Conservation (phyloP, 1,140 invertebrate genomes). For the Pseudomyrmex concolor region DNA sequence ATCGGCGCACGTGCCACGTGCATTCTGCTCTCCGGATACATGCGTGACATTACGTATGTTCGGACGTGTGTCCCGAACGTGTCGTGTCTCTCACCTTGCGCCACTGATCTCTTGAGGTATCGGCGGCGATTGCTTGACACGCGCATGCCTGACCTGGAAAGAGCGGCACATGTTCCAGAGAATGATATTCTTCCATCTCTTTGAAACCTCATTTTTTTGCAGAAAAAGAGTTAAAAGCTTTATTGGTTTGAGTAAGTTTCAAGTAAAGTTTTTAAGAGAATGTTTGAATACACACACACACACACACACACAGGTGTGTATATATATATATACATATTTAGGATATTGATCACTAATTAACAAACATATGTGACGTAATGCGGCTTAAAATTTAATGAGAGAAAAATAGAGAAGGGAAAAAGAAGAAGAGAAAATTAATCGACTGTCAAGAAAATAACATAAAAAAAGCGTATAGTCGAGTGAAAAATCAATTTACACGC, state of each 20-base stretch:
- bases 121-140: neutral
- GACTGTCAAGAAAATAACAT: slow-evolving; percentile 5
- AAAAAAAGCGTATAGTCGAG: slow-evolving; percentile 11
- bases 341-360: too few relatives aligned
- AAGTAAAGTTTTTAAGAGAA: too few relatives aligned
- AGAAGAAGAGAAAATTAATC: slow-evolving; percentile 16
- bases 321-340: too few relatives aligned
- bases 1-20: slow-evolving; percentile 56
- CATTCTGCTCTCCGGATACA: slow-evolving; percentile 80
- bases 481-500: slow-evolving; percentile 40
- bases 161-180: too few relatives aligned
- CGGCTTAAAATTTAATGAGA: too few relatives aligned
- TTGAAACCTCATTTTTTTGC: too few relatives aligned
- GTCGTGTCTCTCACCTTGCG: slow-evolving; percentile 55
- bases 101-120: neutral
- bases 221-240: too few relatives aligned
- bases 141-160: slow-evolving; percentile 5
- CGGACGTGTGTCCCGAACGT: slow-evolving; percentile 79
- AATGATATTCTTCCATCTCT: too few relatives aligned
- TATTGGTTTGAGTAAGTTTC: too few relatives aligned
- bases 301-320: too few relatives aligned
- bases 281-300: too few relatives aligned
- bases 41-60: slow-evolving; percentile 80
- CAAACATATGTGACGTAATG: neutral
- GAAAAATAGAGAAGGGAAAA: neutral